Evolutionary conservation across 2,888 invertebrate species (phyloP).

Genomic region (Ligdia adustata): DNA sequence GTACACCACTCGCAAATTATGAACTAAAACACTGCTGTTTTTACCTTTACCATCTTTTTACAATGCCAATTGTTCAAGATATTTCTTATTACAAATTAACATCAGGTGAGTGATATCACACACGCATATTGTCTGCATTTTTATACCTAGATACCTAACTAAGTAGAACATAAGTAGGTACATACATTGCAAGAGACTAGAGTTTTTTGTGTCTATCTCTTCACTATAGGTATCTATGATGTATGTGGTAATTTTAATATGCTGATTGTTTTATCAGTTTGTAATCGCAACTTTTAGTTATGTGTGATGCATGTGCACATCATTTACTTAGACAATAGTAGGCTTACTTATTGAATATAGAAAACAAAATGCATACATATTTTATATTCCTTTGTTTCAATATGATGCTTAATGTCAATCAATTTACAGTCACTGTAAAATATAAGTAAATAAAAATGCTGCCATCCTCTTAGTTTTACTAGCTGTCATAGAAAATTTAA

Average conservation of each 20-base stretch:
- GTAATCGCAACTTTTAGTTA: conserved; percentile 22
- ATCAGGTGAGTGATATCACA: conserved; percentile 23
- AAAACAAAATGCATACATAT: neutral
- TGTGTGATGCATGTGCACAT: conserved; percentile 16
- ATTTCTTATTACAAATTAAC: conserved; percentile 8
- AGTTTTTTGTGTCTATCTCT: conserved; percentile 8
- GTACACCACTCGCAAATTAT: conserved; percentile 4
- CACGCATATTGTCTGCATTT: too few relatives aligned
- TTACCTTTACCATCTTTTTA: neutral
- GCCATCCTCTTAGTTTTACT: too few relatives aligned
- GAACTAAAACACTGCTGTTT: conserved; percentile 7
- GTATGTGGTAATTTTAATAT: conserved; percentile 21
- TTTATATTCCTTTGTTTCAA: too few relatives aligned
- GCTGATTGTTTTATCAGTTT: conserved; percentile 27
- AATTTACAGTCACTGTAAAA: too few relatives aligned
- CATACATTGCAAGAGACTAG: conserved; percentile 2
- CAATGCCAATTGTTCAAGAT: conserved; percentile 7
- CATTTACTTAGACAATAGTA: neutral
- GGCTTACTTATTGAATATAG: neutral
- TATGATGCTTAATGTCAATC: too few relatives aligned
- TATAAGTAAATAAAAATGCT: too few relatives aligned
- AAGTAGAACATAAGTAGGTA: neutral
- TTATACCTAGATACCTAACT: neutral
- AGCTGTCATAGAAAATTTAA: too few relatives aligned
- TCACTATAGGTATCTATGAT: conserved; percentile 18